These are phyloP conservation scores for Pocota personata DNA, from an alignment of 2,888 invertebrate species.

Conservation along the genomic window DNA sequence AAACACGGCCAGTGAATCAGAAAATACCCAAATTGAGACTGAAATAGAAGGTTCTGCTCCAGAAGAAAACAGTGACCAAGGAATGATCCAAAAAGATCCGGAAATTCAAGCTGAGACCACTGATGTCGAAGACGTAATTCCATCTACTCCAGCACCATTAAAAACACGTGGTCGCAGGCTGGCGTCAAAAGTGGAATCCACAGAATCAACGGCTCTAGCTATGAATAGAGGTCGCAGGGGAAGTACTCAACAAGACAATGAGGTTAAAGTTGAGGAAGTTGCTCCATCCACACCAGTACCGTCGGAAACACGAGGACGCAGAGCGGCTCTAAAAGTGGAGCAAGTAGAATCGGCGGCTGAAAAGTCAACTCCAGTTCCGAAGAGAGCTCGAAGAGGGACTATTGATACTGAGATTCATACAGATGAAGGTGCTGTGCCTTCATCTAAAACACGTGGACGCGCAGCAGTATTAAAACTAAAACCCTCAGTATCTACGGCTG, in stretches of 20 bases:
- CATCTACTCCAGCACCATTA: slow-evolving; percentile 5
- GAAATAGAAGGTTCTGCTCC: neutral
- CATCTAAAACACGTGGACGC: neutral
- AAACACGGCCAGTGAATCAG: neutral
- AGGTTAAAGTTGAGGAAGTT: neutral
- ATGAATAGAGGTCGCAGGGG: slow-evolving; percentile 26
- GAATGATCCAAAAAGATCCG: neutral
- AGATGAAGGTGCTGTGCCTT: neutral
- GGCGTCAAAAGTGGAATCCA: neutral
- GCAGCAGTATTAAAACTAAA: neutral
- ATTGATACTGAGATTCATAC: neutral
- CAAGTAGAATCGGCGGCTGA: neutral
- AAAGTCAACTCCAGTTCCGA: neutral
- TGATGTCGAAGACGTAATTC: neutral
- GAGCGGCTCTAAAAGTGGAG: neutral
- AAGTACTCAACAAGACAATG: slow-evolving; percentile 20
- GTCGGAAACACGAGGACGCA: neutral
- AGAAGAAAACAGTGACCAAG: neutral
- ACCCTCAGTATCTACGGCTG: neutral
- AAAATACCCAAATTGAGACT: neutral
- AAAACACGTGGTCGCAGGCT: slow-evolving; percentile 3
- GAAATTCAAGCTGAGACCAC: neutral
- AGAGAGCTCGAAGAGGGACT: slow-evolving; percentile 7
- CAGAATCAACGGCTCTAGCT: neutral
- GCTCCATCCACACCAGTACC: neutral